phyloP scores from a whole-genome alignment of 1,140 invertebrate genomes.

The Dinothrombium tinctorium region DNA sequence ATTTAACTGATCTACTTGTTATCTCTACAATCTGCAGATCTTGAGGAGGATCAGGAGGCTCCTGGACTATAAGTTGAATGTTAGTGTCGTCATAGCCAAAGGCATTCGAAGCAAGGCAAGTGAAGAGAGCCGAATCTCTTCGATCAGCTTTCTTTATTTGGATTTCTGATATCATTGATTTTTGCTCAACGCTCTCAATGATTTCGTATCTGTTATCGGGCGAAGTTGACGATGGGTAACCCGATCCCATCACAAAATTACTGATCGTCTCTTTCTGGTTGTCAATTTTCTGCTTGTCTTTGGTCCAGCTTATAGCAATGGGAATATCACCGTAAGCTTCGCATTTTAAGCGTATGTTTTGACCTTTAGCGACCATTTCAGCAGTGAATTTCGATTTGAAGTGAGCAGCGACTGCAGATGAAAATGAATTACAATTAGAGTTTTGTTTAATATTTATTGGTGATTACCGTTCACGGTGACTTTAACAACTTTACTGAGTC shows the following conservation, averaged over 20 bases:
- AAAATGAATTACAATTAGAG: too few relatives aligned
- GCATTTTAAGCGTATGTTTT: constrained; percentile 22
- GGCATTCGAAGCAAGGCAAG: constrained; percentile 22
- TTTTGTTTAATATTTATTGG: not conserved
- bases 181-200: not conserved
- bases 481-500: constrained; percentile 36
- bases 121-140: constrained; percentile 24
- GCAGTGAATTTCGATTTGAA: constrained; percentile 15
- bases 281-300: constrained; percentile 14
- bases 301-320: constrained; percentile 22
- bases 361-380: constrained; percentile 16
- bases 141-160: constrained; percentile 10
- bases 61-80: constrained; percentile 24
- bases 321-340: constrained; percentile 22
- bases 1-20: constrained; percentile 16
- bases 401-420: constrained; percentile 17
- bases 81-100: constrained; percentile 21
- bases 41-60: constrained; percentile 21
- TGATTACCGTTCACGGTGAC: constrained; percentile 28
- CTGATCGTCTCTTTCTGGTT: not conserved
- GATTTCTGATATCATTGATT: not conserved
- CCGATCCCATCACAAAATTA: too few relatives aligned
- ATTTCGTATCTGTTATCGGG: not conserved
- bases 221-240: constrained; percentile 2
- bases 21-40: constrained; percentile 17